Evolutionary conservation across 2,113 vertebrate species (phyloP), one percentile per base, ranked within the genome.

Genomic region (Cinclus cinclus): DNA sequence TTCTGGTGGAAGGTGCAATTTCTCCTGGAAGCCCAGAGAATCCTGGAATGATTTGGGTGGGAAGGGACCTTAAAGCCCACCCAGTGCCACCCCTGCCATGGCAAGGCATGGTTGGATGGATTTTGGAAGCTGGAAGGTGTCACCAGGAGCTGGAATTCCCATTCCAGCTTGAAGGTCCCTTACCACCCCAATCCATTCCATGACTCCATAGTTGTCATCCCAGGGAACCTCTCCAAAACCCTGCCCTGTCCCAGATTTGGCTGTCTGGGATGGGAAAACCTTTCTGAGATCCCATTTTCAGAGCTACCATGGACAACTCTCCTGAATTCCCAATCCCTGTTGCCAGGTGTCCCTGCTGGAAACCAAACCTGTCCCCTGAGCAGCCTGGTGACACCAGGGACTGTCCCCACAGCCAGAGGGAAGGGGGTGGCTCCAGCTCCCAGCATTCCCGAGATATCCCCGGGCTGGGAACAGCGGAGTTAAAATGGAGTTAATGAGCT

Each of bases 401-500:
- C n/a, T 3, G 1, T 49, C 52, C 35, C 39, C 52, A 28, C 35
- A 37, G 35, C 35, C 35, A 37, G 35, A 37, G 35, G 35, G 35
- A 37, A 37, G 35, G 35, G 35, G 35, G 8, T 37, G 35, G 35
- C 35, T 37, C 35, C 14, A 33, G 35, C 8, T 53, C 10, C 52
- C 53, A 5, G 50, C 78, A 46, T 65, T 55, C 60, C 84, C 1
- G 3, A 35, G 30, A 21, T 1, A 53, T 33, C 64, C 79, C 53
- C 1, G 44, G 3, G 91, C 83, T 46, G 77, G 77, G 23, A 77
- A 71, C 21, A 22, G 3, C 2, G 9, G 0, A 3, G 23, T 37
- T 53, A 64, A 33, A 80, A 89, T 8, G 62, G 79, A 92, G 67
- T 92, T 95, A 95, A 95, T 3, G 88, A 97, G 95, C 73, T 91